A percentile compares a stretch with the other conserved stretches of the same genome.
Conservation (phyloP, 2,797 vertebrate species). For the Menidia menidia region DNA sequence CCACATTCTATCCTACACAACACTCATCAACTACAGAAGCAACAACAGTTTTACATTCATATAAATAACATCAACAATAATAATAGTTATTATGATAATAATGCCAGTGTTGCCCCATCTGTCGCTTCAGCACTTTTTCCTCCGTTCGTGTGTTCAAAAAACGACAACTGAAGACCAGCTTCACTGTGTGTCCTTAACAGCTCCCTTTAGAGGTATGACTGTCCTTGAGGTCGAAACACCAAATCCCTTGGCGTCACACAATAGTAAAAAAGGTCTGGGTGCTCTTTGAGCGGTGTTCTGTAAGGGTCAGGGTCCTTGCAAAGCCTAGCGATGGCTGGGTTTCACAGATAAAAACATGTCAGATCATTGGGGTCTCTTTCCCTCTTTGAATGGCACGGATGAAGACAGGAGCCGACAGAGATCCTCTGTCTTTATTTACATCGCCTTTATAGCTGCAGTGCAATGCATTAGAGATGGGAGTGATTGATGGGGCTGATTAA, state of each 20-base stretch:
- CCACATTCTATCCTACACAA: conserved; percentile 52
- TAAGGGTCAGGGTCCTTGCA: conserved; percentile 51
- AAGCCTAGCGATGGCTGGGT: conserved; percentile 46
- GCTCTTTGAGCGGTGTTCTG: conserved; percentile 40
- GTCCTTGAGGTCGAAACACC: conserved; percentile 59
- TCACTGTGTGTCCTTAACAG: conserved; percentile 63
- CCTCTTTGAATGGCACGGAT: conserved; percentile 49
- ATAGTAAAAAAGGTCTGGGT: conserved; percentile 33
- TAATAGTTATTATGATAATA: conserved; percentile 23
- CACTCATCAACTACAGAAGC: conserved; percentile 62
- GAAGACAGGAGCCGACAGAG: conserved; percentile 12
- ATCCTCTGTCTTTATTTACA: conserved; percentile 26
- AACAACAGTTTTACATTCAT: conserved; percentile 64
- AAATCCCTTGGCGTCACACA: conserved; percentile 47
- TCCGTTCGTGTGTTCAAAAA: conserved; percentile 43
- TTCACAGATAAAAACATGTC: conserved; percentile 59
- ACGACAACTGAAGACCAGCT: conserved; percentile 81
- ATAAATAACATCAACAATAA: conserved; percentile 73
- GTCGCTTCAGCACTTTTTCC: conserved; percentile 43
- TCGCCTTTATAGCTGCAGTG: conserved; percentile 14
- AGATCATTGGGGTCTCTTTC: conserved; percentile 44
- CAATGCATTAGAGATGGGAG: conserved; percentile 2
- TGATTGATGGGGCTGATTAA: conserved; percentile 5
- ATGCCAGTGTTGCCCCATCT: conserved; percentile 32
- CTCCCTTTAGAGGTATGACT: conserved; percentile 66